phyloP scores from a whole-genome alignment of 2,113 vertebrate species.

The Riparia riparia region DNA sequence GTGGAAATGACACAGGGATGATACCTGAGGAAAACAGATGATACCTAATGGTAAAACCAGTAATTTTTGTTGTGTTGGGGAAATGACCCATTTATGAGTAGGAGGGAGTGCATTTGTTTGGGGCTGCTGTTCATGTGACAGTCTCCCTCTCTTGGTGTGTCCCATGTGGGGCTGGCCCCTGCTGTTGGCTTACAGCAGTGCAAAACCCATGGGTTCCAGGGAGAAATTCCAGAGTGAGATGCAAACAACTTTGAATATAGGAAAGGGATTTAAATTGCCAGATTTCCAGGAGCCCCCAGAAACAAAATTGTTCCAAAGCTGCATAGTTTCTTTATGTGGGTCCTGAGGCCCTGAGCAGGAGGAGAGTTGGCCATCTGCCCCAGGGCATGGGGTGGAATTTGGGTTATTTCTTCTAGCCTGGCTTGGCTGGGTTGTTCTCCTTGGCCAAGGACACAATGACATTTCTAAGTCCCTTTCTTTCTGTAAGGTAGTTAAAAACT shows the following conservation, averaged over 20 bases:
- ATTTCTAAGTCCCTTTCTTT: not conserved
- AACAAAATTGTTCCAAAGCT: not conserved
- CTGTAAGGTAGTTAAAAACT: not conserved
- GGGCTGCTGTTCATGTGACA: not conserved
- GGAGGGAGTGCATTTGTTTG: not conserved
- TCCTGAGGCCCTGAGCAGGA: not conserved
- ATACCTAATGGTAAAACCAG: not conserved
- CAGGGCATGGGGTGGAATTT: not conserved
- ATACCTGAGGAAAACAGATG: not conserved
- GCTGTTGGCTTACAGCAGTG: not conserved
- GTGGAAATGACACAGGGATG: not conserved
- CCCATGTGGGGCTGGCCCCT: not conserved
- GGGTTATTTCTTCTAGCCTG: not conserved
- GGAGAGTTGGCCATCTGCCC: not conserved
- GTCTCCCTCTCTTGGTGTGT: not conserved
- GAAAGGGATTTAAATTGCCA: not conserved
- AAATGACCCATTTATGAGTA: not conserved
- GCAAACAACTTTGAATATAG: not conserved
- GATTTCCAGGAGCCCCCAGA: not conserved
- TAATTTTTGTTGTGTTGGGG: not conserved
- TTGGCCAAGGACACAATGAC: not conserved
- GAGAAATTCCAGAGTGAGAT: not conserved
- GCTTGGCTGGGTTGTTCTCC: not conserved
- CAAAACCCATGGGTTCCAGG: not conserved
- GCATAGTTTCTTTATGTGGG: not conserved